Evolutionary conservation across 2,113 vertebrate species (phyloP).

Genomic region (Collichthys lucidus): DNA sequence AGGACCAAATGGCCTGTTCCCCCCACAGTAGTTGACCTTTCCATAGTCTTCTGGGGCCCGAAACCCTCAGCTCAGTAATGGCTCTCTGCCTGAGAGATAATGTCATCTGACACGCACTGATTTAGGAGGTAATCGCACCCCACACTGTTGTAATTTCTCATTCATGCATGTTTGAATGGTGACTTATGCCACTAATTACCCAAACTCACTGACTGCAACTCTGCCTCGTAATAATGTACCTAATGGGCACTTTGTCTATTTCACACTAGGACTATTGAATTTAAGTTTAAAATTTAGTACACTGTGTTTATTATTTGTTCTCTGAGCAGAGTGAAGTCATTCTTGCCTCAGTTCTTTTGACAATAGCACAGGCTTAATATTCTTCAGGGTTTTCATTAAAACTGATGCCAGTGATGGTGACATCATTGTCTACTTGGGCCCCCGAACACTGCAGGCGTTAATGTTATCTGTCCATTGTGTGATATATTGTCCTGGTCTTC

Average conservation of each 20-base stretch:
- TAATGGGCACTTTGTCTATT: constrained; percentile 69
- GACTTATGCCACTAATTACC: constrained; percentile 77
- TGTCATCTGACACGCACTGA: constrained; percentile 78
- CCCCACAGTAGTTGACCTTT: constrained; percentile 71
- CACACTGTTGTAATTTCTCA: constrained; percentile 80
- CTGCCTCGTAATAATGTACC: constrained; percentile 60
- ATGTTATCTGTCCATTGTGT: constrained; percentile 67
- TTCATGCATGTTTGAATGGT: constrained; percentile 81
- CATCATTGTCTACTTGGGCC: constrained; percentile 65
- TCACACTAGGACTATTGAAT: constrained; percentile 56
- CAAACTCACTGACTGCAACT: constrained; percentile 49
- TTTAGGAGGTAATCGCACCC: constrained; percentile 76
- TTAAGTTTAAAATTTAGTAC: constrained; percentile 43
- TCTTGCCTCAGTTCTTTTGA: constrained; percentile 40
- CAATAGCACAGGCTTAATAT: constrained; percentile 7
- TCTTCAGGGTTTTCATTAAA: constrained; percentile 53
- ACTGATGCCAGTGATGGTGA: constrained; percentile 58
- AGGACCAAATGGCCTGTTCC: constrained; percentile 48
- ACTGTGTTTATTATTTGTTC: constrained; percentile 64
- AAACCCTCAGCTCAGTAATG: constrained; percentile 60
- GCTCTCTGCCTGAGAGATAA: constrained; percentile 75
- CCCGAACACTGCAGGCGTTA: constrained; percentile 48
- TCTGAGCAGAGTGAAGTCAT: constrained; percentile 47
- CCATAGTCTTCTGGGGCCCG: constrained; percentile 39
- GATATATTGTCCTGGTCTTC: constrained; percentile 58